phyloP scores from a whole-genome alignment of 2,113 vertebrate species.

The Coptodon rendalli region DNA sequence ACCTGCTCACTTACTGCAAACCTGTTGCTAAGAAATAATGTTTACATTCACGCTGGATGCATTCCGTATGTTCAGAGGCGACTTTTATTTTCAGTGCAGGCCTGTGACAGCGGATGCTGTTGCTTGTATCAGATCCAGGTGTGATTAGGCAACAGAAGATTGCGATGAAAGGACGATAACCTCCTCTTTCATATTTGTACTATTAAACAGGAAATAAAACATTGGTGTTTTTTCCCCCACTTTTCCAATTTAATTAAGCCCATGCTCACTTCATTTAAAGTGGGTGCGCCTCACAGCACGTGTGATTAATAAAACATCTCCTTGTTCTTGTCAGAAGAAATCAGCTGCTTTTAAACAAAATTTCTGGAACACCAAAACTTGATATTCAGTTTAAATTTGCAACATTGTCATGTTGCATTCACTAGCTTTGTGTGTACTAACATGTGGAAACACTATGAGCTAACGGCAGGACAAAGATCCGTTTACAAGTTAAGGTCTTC shows the following conservation, averaged over 20 bases:
- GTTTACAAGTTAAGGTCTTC: not conserved
- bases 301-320: not conserved
- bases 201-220: not conserved
- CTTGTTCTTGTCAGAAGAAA: not conserved
- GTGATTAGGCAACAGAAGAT: not conserved
- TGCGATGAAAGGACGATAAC: not conserved
- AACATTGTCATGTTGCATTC: not conserved
- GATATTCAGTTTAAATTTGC: not conserved
- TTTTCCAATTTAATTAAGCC: not conserved
- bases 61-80: not conserved
- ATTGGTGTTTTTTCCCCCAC: accelerated
- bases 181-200: not conserved
- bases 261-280: not conserved
- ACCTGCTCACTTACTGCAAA: not conserved
- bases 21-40: not conserved
- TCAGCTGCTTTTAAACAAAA: not conserved
- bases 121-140: not conserved
- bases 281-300: not conserved
- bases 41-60: not conserved
- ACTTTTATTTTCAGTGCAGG: not conserved
- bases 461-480: accelerated
- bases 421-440: not conserved
- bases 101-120: not conserved
- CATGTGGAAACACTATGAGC: not conserved
- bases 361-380: not conserved